Evolutionary conservation across 37 sponge, comb jelly and placozoan genomes (phyloP), one percentile per base, ranked within the genome.

Genomic region (Cliona cf. orientalis): DNA sequence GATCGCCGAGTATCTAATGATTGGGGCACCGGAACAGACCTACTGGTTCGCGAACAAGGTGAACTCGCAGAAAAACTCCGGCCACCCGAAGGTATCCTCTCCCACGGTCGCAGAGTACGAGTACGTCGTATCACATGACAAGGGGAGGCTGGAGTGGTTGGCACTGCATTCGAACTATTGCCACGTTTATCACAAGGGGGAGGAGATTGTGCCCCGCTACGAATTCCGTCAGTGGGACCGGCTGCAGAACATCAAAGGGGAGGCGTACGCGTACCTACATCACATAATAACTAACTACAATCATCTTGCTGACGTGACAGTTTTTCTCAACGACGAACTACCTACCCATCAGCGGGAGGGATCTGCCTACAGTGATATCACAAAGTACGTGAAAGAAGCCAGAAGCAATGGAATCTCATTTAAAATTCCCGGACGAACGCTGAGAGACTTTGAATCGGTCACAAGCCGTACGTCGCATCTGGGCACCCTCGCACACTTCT

Each of bases 11-110:
- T 81, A 28, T 39, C 9, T 81, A 5, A 58, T 71, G 61, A 33
- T 5, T 6, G 64, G 73, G 23, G 41, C 42, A 40, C 82, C 72
- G 21, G 82, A 82, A 40, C 73, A 82, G 25, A 82, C 82, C 11
- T 82, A 82, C 38, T 65, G 64, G 11, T 2, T 43, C 63, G 46
- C 82, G 31, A 41, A 42, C 31, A 31, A 33, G 9, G 82, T 82
- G n/a, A 82, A 82, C 63, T 58, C 82, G n/a, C 57, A 46, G 82
- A 82, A 71, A 34, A 56, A 46, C 5, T 49, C 64, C 21, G n/a
- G n/a, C n/a, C n/a, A n/a, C n/a, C n/a, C n/a, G n/a, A n/a, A n/a
- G n/a, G n/a, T n/a, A n/a, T n/a, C n/a, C n/a, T n/a, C n/a, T n/a
- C n/a, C n/a, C n/a, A n/a, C n/a, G n/a, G n/a, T n/a, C n/a, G n/a